Percentiles rank a stretch among this genome's conserved stretches.
phyloP scores from a whole-genome alignment of 2,888 invertebrate species.

The Platycnemis pennipes region DNA sequence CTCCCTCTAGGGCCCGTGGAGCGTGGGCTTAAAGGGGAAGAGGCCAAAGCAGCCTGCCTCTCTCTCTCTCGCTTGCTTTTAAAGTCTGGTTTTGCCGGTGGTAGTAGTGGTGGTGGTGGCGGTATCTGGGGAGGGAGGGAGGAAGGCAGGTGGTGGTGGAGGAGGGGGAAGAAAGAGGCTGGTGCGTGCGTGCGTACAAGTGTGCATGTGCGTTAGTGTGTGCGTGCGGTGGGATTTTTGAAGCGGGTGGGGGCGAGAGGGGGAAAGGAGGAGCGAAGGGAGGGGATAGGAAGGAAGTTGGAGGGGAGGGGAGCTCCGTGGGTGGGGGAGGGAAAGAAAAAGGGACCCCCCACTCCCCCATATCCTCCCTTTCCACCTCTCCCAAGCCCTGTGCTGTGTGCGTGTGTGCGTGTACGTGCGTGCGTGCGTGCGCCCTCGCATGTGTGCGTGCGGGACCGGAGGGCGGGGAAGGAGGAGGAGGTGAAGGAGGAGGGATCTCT shows the following conservation, averaged over 20 bases:
- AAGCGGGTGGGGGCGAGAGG: neutral
- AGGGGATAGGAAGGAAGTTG: too few species aligned
- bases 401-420: neutral
- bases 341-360: neutral
- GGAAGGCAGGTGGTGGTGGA: neutral
- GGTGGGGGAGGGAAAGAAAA: constrained; percentile 15
- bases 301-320: neutral
- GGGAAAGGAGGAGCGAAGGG: neutral
- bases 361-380: neutral
- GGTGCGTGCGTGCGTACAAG: constrained; percentile 12
- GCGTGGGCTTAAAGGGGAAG: constrained; percentile 32
- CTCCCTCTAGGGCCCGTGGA: neutral
- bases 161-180: neutral
- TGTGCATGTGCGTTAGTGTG: constrained; percentile 38
- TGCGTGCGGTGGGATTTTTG: constrained; percentile 13
- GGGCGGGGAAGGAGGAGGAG: neutral
- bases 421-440: neutral
- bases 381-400: neutral
- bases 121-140: neutral
- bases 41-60: neutral
- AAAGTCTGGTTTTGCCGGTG: constrained; percentile 58
- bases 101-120: neutral
- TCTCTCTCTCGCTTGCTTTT: neutral
- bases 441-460: neutral
- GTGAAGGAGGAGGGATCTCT: neutral